Evolutionary conservation across 2,113 vertebrate species (phyloP), one percentile per base, ranked within the genome.

Genomic region (Mustelus asterias): DNA sequence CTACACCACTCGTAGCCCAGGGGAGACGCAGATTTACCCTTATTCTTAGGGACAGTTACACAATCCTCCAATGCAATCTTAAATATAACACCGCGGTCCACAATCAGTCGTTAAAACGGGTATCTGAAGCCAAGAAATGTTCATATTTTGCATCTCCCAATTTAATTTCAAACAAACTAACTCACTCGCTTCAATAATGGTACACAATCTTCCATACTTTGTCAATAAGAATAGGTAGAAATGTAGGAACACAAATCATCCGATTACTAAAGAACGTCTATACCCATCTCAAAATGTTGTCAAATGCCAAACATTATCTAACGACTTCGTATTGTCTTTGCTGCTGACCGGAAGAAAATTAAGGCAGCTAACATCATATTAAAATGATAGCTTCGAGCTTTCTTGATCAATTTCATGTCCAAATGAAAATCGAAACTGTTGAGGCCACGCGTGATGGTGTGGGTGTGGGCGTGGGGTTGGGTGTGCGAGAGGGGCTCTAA

Each of bases 301-400:
- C 67, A 48, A 48, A 29, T 72, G 94, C 94, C 94, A 76, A 94
- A 54, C 94, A 33, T 95, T n/a, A 76, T 26, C 67, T 48, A 70
- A 95, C 44, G 41, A 69, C 94, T 44, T 54, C 69, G 54, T 16
- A 76, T 90, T 90, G 60, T 60, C 37, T 95, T 76, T 95, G 67
- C 41, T 29, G 94, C 41, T 33, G 67, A 44, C 67, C 72, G 69
- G 65, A 48, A 76, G 67, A 95, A 54, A 95, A 72, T 76, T 95
- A 76, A 95, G 94, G 94, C 48, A 72, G 76, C 69, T 29, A 76
- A 95, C 94, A 76, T 95, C 44, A 44, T 72, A 48, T 44, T 95
- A 76, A 95, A 95, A 95, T 95, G 72, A 72, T 72, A 76, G 69
- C 94, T 95, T 95, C 69, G 94, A 72, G 94, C 69, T 94, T 94